Evolutionary conservation across 1,140 invertebrate genomes (phyloP), one percentile per base, ranked within the genome.

Genomic region (Ruditapes philippinarum): DNA sequence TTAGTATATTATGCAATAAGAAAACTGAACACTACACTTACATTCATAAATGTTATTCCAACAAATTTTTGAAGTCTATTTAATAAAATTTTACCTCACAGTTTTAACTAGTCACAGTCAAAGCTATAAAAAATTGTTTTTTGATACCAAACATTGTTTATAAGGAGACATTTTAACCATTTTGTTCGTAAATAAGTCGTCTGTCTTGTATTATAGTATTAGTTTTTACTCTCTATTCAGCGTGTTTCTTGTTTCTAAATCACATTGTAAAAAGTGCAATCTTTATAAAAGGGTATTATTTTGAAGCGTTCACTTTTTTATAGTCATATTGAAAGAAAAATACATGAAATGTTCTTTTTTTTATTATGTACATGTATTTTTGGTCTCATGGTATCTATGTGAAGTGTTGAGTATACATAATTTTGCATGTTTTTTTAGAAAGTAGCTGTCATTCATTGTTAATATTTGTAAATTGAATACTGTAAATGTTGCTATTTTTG

Each of bases 181-280:
- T 28, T 28, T 62, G 57, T 62, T 4, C n/a, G 22, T 62, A 28
- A 62, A 62, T 28, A 62, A 28, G 28, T 14, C 11, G 11, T 14
- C 19, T 54, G 57, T 62, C 22, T 28, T 62, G 19, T 62, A 62
- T 28, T 62, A 4, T 25, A 1, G 25, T 62, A 45, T 14, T 45
- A 7, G 14, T 62, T 62, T 25, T 4, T 28, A 28, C 7, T 62
- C 57, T 62, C 12, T 65, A 31, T 28, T 65, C 33, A 70, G 14
- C 65, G 28, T 70, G 60, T 65, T n/a, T 65, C 12, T 36, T 70
- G 12, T 70, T 70, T 38, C 12, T 3, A 70, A 70, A 38, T 70
- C 74, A 78, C 74, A 51, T 51, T 78, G 74, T 78, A 78, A 78
- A 74, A 78, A 78, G 74, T 78, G 74, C 74, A 78, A 78, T 78